phyloP scores from a whole-genome alignment of 2,113 vertebrate species.

The Corydoras maculifer region DNA sequence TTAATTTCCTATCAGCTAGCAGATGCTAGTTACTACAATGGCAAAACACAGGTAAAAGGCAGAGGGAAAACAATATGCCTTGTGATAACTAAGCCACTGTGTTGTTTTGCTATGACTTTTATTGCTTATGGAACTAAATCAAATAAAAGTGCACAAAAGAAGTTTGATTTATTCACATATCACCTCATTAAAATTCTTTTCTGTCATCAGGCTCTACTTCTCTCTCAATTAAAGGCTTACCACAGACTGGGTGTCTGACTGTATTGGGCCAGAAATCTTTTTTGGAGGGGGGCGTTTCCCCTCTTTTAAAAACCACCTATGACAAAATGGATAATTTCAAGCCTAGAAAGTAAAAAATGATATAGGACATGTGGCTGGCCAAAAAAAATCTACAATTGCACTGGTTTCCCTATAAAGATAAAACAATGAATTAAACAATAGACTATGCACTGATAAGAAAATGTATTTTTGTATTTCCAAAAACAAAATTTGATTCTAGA shows the following conservation, averaged over 20 bases:
- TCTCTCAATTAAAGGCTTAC: slow-evolving; percentile 39
- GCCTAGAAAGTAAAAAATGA: too few species aligned
- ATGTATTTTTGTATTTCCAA: neutral
- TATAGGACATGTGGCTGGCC: too few species aligned
- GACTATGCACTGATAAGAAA: neutral
- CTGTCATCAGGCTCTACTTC: slow-evolving; percentile 37
- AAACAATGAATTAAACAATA: too few species aligned
- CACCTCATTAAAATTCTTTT: slow-evolving; percentile 45
- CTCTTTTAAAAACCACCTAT: slow-evolving; percentile 32
- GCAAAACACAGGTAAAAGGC: slow-evolving; percentile 49
- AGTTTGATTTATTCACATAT: slow-evolving; percentile 43
- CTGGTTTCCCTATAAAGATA: too few species aligned
- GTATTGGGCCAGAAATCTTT: slow-evolving; percentile 40
- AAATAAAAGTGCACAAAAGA: slow-evolving; percentile 18
- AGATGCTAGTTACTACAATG: slow-evolving; percentile 62
- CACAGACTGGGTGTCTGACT: slow-evolving; percentile 38
- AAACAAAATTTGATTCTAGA: neutral
- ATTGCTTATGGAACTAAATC: slow-evolving; percentile 16
- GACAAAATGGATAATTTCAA: slow-evolving; percentile 26
- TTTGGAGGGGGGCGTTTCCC: slow-evolving; percentile 27
- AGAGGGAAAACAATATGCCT: slow-evolving; percentile 42
- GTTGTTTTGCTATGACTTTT: slow-evolving; percentile 28
- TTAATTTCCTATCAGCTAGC: slow-evolving; percentile 70
- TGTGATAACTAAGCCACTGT: slow-evolving; percentile 23
- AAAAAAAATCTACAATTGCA: too few species aligned